A percentile compares a stretch with the other conserved stretches of the same genome.
These are phyloP conservation scores for Frieseomelitta varia DNA, from an alignment of 1,140 invertebrate species.

Conservation along the genomic window DNA sequence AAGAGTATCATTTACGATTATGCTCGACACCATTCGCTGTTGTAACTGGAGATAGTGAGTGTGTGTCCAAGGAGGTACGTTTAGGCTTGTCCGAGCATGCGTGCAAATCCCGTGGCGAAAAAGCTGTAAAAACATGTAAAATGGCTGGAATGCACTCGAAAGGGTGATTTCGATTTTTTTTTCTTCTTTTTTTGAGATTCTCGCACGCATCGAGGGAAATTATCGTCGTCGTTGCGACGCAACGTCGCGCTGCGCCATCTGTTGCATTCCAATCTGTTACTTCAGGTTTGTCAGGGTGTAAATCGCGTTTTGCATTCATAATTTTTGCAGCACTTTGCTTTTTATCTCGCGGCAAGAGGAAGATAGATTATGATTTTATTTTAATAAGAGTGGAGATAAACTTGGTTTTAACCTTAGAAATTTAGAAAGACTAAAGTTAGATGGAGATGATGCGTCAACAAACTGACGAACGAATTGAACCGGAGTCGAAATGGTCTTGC, in stretches of 20 bases:
- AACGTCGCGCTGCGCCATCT: neutral
- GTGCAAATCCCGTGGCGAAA: neutral
- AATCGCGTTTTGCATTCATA: neutral
- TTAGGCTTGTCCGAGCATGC: neutral
- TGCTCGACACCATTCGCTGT: constrained; percentile 6
- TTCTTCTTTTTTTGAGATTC: neutral
- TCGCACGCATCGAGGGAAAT: neutral
- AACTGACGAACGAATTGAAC: too few species aligned
- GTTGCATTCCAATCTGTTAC: constrained; percentile 20
- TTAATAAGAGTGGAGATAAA: too few species aligned
- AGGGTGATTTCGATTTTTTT: neutral
- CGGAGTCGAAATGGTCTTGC: too few species aligned
- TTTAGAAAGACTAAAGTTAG: too few species aligned
- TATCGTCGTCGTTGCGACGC: neutral
- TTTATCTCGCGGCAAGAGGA: neutral
- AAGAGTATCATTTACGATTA: constrained; percentile 31
- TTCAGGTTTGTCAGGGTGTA: neutral
- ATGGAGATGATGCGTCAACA: too few species aligned
- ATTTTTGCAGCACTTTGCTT: neutral
- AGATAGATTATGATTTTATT: neutral
- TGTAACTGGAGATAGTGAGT: constrained; percentile 4
- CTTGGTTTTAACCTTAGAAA: too few species aligned
- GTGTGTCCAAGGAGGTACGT: neutral
- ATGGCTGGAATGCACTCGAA: neutral
- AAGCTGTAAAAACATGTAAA: neutral